These are phyloP conservation scores for Oryzias melastigma DNA, from an alignment of 2,113 vertebrate species.

Conservation along the genomic window DNA sequence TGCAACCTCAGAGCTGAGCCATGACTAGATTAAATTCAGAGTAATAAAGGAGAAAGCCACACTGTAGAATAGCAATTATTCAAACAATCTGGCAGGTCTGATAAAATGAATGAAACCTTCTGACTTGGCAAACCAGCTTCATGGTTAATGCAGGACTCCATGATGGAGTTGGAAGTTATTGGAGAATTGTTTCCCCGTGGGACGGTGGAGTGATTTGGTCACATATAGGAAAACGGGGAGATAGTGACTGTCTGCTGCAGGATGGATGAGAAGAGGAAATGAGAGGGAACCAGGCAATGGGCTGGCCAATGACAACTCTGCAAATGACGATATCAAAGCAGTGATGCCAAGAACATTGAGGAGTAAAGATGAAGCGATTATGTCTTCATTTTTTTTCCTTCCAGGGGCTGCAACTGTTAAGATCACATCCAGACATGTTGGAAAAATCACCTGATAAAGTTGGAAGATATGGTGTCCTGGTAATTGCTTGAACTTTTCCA, in stretches of 20 bases:
- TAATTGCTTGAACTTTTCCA: conserved; percentile 62
- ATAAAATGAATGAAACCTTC: conserved; percentile 58
- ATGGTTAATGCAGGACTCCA: conserved; percentile 67
- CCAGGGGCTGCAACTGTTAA: background rate
- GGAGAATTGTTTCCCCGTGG: conserved; percentile 36
- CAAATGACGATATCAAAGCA: conserved; percentile 32
- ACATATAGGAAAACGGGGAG: conserved; percentile 32
- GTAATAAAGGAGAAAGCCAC: conserved; percentile 49
- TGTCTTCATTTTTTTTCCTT: background rate
- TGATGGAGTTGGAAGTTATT: conserved; percentile 50
- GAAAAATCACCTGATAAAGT: conserved; percentile 25
- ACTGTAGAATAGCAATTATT: conserved; percentile 52
- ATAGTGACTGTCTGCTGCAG: conserved; percentile 57
- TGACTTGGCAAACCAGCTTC: conserved; percentile 61
- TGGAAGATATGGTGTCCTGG: conserved; percentile 36
- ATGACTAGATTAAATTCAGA: conserved; percentile 45
- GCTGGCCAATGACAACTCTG: conserved; percentile 31
- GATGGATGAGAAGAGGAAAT: conserved; percentile 73
- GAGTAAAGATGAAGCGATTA: conserved; percentile 9
- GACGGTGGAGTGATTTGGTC: conserved; percentile 57
- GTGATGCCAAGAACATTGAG: conserved; percentile 17
- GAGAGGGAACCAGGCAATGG: conserved; percentile 39
- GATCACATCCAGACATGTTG: conserved; percentile 12
- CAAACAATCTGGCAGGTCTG: conserved; percentile 55
- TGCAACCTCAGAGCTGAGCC: conserved; percentile 20